Evolutionary conservation across 2,888 invertebrate species (phyloP).

Genomic region (Cryptocephalus moraei): DNA sequence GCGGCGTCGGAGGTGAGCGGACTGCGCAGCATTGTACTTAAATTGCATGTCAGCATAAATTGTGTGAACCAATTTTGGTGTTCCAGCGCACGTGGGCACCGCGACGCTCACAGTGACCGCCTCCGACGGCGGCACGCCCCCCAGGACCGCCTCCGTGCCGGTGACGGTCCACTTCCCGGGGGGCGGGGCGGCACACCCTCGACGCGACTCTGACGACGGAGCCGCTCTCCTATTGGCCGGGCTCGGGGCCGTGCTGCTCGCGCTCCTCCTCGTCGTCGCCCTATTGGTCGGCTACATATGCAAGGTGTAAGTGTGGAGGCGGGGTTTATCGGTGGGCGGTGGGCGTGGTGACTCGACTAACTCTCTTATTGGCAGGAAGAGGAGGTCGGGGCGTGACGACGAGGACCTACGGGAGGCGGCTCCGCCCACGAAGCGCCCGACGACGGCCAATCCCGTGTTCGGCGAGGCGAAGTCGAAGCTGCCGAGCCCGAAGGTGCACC

Average conservation of each 20-base stretch:
- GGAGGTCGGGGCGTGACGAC: no score
- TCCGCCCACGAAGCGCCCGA: neutral
- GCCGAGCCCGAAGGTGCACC: constrained; percentile 39
- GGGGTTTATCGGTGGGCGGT: neutral
- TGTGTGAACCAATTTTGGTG: no score
- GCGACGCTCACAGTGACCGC: constrained; percentile 75
- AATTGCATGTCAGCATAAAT: no score
- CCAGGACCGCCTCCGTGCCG: constrained; percentile 61
- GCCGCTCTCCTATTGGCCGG: constrained; percentile 43
- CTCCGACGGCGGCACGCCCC: constrained; percentile 75
- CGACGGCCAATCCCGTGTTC: constrained; percentile 33
- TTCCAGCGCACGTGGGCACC: constrained; percentile 4
- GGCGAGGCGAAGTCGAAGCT: constrained; percentile 34
- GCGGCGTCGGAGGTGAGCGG: constrained; percentile 2
- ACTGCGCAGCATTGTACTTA: no score
- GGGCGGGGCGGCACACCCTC: constrained; percentile 26
- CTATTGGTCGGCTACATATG: constrained; percentile 69
- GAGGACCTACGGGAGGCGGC: neutral
- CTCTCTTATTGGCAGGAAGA: no score
- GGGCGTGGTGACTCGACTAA: neutral
- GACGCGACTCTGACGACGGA: constrained; percentile 21
- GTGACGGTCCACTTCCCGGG: constrained; percentile 53
- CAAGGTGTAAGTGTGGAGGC: constrained; percentile 47
- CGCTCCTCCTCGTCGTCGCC: constrained; percentile 65
- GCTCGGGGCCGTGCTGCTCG: constrained; percentile 60